A percentile compares a stretch with the other conserved stretches of the same genome.
Evolutionary conservation across 2,797 vertebrate genomes (phyloP).

Genomic region (Toxotes lorentzi): DNA sequence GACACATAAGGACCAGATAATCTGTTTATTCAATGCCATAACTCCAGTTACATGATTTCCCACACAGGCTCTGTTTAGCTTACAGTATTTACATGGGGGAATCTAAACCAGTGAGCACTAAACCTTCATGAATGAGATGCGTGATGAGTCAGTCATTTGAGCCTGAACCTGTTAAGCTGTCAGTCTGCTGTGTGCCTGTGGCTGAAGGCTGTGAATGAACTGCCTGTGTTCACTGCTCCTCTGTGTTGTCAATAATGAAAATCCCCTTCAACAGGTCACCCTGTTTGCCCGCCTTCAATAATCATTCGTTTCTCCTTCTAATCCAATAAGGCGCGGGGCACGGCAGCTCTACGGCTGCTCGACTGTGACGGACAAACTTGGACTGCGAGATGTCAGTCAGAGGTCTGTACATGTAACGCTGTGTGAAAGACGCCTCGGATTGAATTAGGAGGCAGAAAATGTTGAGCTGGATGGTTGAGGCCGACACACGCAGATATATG

Average conservation of each 20-base stretch:
- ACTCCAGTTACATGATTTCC: background rate
- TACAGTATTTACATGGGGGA: background rate
- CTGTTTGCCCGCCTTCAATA: slow-evolving; percentile 61
- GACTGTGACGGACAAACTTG: slow-evolving; percentile 48
- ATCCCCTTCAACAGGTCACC: slow-evolving; percentile 55
- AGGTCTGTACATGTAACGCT: slow-evolving; percentile 35
- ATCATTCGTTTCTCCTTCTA: slow-evolving; percentile 68
- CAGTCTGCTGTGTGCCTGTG: slow-evolving; percentile 27
- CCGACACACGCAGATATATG: slow-evolving; percentile 54
- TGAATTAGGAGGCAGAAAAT: slow-evolving; percentile 48
- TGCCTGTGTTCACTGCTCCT: slow-evolving; percentile 8
- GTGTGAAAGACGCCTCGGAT: slow-evolving; percentile 34
- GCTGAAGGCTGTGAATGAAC: slow-evolving; percentile 52
- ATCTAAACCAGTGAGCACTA: background rate
- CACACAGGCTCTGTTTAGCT: background rate
- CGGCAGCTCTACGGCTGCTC: slow-evolving; percentile 30
- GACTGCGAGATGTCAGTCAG: slow-evolving; percentile 57
- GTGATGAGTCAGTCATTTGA: slow-evolving; percentile 40
- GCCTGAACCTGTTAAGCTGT: slow-evolving; percentile 20
- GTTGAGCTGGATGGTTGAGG: background rate
- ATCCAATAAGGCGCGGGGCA: slow-evolving; percentile 73
- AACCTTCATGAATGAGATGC: slow-evolving; percentile 47
- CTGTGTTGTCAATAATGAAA: slow-evolving; percentile 55
- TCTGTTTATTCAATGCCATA: background rate
- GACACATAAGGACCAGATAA: background rate